Base-by-base conservation (phyloP, 2,888 invertebrate genomes). In the Plebejus melissa region DNA sequence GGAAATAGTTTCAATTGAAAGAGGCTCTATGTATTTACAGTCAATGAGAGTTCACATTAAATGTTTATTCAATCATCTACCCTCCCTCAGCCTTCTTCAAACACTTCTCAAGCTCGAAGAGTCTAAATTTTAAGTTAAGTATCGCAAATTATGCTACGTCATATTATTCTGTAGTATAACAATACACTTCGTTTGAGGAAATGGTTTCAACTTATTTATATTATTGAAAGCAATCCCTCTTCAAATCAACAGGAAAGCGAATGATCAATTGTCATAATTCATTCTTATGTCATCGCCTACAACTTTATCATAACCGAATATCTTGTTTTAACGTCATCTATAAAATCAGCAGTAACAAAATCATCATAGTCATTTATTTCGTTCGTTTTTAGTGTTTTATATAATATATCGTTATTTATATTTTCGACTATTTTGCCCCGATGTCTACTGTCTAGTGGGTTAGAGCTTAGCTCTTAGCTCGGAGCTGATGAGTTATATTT, bases 1-100 rank as follows among this genome's bases (percentile, higher is more conserved):
- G 32, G 65, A 65, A 32, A 65, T 36, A 22, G 32, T 36, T 65
- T 32, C 65, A 65, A 36, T 65, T 36, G 65, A 65, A 65, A 60
- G 60, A 28, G 65, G 32, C 5, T 65, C 32, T 65, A 65, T 65
- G 32, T 65, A 32, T 32, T 60, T 60, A 28, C 65, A 65, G 65
- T 65, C 65, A 65, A 65, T 65, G 32, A 65, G 32, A 36, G 32
- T 36, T 32, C 65, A 65, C 13, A 65, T 65, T 36, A 65, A 28
- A 60, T 60, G 60, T 60, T 32, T 65, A 65, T 36, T 32, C 11
- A 65, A 32, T 65, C 32, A 36, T 65, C 13, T 13, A 65, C 65
- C 65, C 13, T 65, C 60, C 60, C 22, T 58, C 22, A 28, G 60
- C 60, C 60, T 28, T 28, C 60, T 60, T 60, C 2, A 60, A 60